A percentile compares a stretch with the other conserved stretches of the same genome.
Conservation (phyloP, 2,113 vertebrate genomes). For the Amphiprion ocellaris region DNA sequence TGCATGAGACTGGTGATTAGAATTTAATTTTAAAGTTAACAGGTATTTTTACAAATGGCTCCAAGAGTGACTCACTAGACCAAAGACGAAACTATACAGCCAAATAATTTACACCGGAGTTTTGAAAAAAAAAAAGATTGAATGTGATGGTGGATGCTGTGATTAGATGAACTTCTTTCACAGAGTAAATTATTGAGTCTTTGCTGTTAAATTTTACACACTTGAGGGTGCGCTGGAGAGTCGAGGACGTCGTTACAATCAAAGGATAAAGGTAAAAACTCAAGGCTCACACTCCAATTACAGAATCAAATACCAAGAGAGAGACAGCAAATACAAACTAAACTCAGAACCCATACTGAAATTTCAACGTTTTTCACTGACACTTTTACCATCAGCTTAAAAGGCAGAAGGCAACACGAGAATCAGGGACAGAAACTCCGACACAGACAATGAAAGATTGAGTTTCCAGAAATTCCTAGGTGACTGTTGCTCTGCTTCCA, state of each 20-base stretch:
- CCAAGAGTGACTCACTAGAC: not conserved
- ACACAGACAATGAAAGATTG: conserved; percentile 60
- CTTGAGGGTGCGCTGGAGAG: not conserved
- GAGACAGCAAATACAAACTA: conserved; percentile 31
- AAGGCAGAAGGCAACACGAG: conserved; percentile 39
- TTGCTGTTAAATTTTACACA: conserved; percentile 9
- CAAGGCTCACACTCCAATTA: conserved; percentile 40
- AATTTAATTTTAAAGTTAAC: conserved; percentile 65
- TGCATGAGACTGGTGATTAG: conserved; percentile 62
- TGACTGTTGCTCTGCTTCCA: conserved; percentile 55
- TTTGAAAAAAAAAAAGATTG: not conserved
- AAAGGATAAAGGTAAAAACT: conserved; percentile 19
- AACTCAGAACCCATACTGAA: conserved; percentile 24
- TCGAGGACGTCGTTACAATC: not conserved
- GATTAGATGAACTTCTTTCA: conserved; percentile 22
- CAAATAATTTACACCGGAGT: conserved; percentile 24
- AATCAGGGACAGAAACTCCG: conserved; percentile 31
- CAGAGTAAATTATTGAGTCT: conserved; percentile 6
- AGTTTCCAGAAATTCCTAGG: conserved; percentile 74
- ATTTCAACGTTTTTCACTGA: conserved; percentile 50
- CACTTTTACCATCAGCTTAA: conserved; percentile 51
- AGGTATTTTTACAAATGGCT: conserved; percentile 32
- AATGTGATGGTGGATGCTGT: not conserved
- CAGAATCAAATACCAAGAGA: conserved; percentile 33
- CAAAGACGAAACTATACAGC: not conserved